Evolutionary conservation across 2,888 invertebrate genomes (phyloP).

Genomic region (Spialia ferax): DNA sequence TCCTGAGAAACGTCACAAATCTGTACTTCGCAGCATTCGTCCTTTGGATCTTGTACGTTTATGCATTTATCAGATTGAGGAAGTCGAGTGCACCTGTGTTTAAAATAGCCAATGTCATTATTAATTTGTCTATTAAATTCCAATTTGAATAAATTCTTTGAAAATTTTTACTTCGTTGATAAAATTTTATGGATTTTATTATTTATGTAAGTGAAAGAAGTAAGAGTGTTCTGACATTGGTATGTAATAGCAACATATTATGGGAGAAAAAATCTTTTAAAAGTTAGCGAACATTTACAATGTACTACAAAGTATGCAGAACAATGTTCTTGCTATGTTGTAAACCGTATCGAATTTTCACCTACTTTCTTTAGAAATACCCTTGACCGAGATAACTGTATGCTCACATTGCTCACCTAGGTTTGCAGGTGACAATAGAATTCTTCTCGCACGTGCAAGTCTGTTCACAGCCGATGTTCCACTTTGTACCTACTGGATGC

Average conservation of each 20-base stretch:
- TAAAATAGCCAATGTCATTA: not conserved
- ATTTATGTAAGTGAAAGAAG: too few relatives aligned
- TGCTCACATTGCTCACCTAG: constrained; percentile 76
- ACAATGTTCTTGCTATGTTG: not conserved
- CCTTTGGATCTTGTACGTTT: constrained; percentile 93
- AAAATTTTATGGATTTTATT: too few relatives aligned
- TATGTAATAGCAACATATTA: too few relatives aligned
- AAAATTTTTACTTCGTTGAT: too few relatives aligned
- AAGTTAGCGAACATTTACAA: too few relatives aligned
- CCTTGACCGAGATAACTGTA: constrained; percentile 10
- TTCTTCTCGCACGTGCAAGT: constrained; percentile 92
- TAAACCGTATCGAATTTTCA: constrained; percentile 7
- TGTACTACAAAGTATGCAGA: too few relatives aligned
- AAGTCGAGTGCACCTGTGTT: constrained; percentile 86
- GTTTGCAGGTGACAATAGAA: constrained; percentile 91
- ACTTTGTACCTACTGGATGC: constrained; percentile 90
- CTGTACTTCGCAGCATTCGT: constrained; percentile 94
- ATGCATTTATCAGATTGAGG: constrained; percentile 91
- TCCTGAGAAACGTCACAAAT: constrained; percentile 95
- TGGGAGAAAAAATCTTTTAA: too few relatives aligned
- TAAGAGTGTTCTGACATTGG: too few relatives aligned
- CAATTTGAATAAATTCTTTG: not conserved
- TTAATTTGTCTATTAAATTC: not conserved
- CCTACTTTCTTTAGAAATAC: constrained; percentile 3
- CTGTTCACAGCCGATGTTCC: constrained; percentile 93